Evolutionary conservation across 2,888 invertebrate species (phyloP).

Genomic region (Drosophila eohydei): DNA sequence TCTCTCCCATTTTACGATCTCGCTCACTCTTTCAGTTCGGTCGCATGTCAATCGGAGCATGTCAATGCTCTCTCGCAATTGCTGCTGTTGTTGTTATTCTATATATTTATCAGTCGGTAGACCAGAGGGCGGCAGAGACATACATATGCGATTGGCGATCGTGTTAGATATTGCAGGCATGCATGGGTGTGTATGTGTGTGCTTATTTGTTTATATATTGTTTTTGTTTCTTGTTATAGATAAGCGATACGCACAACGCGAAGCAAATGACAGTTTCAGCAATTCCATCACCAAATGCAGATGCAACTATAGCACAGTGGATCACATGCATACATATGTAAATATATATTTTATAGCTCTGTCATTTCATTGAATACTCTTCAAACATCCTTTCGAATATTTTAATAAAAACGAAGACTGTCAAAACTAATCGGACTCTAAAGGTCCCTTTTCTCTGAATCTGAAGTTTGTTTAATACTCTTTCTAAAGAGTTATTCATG

Average conservation of each 20-base stretch:
- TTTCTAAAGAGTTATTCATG: too few species aligned
- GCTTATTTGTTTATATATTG: constrained; percentile 1
- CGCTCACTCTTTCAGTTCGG: constrained; percentile 2
- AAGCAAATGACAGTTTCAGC: constrained; percentile 20
- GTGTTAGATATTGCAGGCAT: constrained; percentile 32
- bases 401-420: too few species aligned
- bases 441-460: too few species aligned
- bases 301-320: constrained; percentile 20
- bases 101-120: constrained; percentile 26
- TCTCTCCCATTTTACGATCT: constrained; percentile 7
- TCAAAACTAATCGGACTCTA: too few species aligned
- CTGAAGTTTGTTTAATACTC: too few species aligned
- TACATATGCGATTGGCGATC: constrained; percentile 48
- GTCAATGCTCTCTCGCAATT: constrained; percentile 26
- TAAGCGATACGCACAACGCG: constrained; percentile 30
- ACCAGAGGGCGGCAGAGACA: constrained; percentile 11
- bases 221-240: constrained; percentile 16
- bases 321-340: background rate
- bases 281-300: constrained; percentile 17
- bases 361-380: too few species aligned
- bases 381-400: too few species aligned
- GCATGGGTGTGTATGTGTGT: background rate
- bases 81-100: constrained; percentile 27
- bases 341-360: background rate
- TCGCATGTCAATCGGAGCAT: too few species aligned